Base-by-base conservation (phyloP, 1,140 invertebrate species). In the Cydia pomonella region DNA sequence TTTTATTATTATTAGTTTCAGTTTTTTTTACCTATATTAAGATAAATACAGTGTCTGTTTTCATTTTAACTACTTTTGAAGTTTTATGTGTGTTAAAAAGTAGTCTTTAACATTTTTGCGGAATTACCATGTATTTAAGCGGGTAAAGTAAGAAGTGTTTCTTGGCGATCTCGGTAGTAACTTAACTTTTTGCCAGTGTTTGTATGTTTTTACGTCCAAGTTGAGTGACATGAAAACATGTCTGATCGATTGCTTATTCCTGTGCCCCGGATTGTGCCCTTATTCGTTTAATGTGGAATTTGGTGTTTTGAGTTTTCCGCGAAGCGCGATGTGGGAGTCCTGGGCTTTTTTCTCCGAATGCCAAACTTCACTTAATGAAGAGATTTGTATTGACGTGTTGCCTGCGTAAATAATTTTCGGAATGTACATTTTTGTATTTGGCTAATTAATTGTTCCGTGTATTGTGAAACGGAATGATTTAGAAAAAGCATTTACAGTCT, bases 301-400 rank as follows among this genome's bases (percentile, higher is more conserved):
- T 90, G 81, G 82, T 74, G 82, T 87, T 91, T 89, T 83, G 83
- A 79, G 82, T 88, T 91, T 91, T 91, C 89, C 88, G 64, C 78
- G 89, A 90, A 91, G 82, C 75, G 73, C 89, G 81, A 88, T 89
- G 87, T 90, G 89, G 88, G 88, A 84, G 89, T 86, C 83, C 89
- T 79, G 63, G 38, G 73, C 73, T 80, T 84, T 89, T 87, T 88
- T 87, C 77, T 73, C 74, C 62, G 77, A 41, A 73, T 73, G n/a
- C 53, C 50, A 72, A 77, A 77, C 75, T 78, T 72, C 29, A 74
- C 75, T 80, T 89, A 91, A 90, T 91, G 87, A 86, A 89, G 88
- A 90, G 85, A 86, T 91, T 89, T 84, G 86, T 90, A 89, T 78
- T 81, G 77, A 82, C 72, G 69, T 77, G 80, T 77, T 79, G 82